Conservation (phyloP, 2,113 vertebrate species). For the Mesoclemmys tuberculata region DNA sequence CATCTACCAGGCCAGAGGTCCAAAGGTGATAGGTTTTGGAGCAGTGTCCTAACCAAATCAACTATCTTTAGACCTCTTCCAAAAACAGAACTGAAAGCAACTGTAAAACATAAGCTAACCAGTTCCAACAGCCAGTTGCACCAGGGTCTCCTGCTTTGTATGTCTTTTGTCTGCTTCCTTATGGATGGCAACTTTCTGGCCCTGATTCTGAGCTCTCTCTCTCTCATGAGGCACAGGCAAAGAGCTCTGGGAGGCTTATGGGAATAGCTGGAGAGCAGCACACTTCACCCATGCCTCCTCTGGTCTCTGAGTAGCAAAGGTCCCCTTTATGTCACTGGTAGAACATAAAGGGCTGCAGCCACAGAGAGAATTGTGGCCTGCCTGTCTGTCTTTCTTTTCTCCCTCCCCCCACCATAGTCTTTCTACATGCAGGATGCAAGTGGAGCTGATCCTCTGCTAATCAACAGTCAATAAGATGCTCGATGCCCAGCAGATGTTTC, state of each 20-base stretch:
- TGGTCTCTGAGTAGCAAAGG: neutral
- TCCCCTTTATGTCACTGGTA: neutral
- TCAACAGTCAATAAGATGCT: conserved; percentile 29
- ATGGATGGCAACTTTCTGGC: neutral
- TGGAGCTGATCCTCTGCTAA: neutral
- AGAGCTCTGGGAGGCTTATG: neutral
- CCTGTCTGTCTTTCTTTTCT: neutral
- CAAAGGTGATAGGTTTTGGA: neutral
- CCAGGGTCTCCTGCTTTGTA: neutral
- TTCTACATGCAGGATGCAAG: neutral
- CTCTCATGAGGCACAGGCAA: neutral
- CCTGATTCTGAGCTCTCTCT: neutral
- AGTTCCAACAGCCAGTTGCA: neutral
- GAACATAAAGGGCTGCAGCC: neutral
- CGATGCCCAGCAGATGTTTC: conserved; percentile 62
- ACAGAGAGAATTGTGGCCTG: neutral
- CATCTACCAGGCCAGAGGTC: neutral
- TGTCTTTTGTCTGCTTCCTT: neutral
- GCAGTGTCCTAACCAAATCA: neutral
- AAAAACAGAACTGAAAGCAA: neutral
- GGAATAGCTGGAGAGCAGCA: neutral
- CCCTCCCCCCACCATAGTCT: neutral
- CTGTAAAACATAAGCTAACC: neutral
- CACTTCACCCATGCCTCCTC: neutral
- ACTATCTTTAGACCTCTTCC: neutral